These are phyloP conservation scores for Ophioninae sp. DNA, from an alignment of 2,888 invertebrate genomes.

Conservation along the genomic window DNA sequence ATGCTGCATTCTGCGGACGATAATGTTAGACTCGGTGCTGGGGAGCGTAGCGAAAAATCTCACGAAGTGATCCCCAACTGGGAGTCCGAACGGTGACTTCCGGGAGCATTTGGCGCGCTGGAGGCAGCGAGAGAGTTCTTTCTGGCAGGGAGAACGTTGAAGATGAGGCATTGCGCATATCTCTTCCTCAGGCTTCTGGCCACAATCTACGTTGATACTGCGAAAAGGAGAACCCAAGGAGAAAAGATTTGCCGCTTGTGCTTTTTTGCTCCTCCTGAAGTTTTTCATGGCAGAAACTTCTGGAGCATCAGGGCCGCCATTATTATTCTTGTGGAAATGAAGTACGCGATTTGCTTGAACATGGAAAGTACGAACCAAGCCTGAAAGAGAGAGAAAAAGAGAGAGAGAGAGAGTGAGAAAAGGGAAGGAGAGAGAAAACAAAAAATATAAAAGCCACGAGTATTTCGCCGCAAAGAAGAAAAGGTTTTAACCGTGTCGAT, in stretches of 20 bases:
- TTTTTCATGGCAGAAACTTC: conserved; percentile 34
- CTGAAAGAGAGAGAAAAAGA: conserved; percentile 24
- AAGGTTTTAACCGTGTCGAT: conserved; percentile 51
- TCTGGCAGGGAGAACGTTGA: not conserved
- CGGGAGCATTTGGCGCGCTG: conserved; percentile 55
- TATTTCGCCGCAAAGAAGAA: conserved; percentile 41
- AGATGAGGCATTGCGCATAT: conserved; percentile 8
- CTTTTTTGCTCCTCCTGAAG: conserved; percentile 3
- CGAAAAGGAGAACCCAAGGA: not conserved
- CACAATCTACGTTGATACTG: not conserved
- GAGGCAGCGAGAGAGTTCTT: conserved; percentile 6
- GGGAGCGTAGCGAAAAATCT: conserved; percentile 37
- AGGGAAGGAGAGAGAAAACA: conserved; percentile 10
- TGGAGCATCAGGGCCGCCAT: conserved; percentile 31
- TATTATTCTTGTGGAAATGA: conserved; percentile 59
- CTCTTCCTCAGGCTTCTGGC: conserved; percentile 2
- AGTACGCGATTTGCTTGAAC: conserved; percentile 58
- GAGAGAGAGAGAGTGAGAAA: conserved; percentile 6
- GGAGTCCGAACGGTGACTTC: conserved; percentile 38
- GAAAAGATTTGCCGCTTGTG: not conserved
- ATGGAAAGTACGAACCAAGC: conserved; percentile 38
- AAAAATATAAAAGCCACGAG: conserved; percentile 25
- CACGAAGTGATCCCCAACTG: conserved; percentile 27
- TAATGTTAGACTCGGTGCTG: conserved; percentile 36
- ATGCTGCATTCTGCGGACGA: conserved; percentile 16